A percentile compares a stretch with the other conserved stretches of the same genome.
phyloP scores from a whole-genome alignment of 2,113 vertebrate species.

The Corythornis cristatus region DNA sequence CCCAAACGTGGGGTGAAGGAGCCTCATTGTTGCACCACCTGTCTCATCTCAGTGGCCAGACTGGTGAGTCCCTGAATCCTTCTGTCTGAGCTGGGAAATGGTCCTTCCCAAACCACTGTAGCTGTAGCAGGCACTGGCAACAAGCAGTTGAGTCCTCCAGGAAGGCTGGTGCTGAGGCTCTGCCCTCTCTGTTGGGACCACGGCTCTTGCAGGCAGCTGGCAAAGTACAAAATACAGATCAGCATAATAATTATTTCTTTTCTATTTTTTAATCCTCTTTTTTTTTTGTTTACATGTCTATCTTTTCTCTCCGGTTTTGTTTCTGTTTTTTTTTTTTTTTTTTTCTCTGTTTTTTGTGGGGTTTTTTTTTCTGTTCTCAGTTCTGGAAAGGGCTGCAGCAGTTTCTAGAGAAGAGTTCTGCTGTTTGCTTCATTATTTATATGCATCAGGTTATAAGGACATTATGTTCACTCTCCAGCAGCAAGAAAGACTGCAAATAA shows the following conservation, averaged over 20 bases:
- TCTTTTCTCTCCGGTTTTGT: too few relatives aligned
- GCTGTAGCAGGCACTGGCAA: background rate
- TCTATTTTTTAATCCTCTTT: background rate
- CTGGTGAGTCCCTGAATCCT: accelerated
- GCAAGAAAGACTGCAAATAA: background rate
- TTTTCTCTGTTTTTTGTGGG: too few relatives aligned
- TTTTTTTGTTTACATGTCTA: too few relatives aligned
- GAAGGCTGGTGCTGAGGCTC: background rate
- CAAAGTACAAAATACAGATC: background rate
- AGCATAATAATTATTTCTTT: background rate
- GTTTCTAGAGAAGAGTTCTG: background rate
- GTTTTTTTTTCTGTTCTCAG: background rate
- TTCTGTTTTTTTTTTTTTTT: too few relatives aligned
- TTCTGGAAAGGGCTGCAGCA: background rate
- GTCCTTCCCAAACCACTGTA: background rate
- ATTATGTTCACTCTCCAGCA: background rate
- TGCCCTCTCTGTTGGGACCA: background rate
- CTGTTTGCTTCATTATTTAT: background rate
- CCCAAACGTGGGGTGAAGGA: background rate
- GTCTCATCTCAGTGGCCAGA: background rate
- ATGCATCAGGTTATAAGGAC: background rate
- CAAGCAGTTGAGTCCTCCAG: accelerated
- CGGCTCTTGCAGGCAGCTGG: background rate
- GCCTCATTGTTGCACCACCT: background rate
- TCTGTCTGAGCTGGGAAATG: background rate